These are phyloP conservation scores for Remorina albescens DNA, from an alignment of 2,797 vertebrate genomes.

Conservation along the genomic window DNA sequence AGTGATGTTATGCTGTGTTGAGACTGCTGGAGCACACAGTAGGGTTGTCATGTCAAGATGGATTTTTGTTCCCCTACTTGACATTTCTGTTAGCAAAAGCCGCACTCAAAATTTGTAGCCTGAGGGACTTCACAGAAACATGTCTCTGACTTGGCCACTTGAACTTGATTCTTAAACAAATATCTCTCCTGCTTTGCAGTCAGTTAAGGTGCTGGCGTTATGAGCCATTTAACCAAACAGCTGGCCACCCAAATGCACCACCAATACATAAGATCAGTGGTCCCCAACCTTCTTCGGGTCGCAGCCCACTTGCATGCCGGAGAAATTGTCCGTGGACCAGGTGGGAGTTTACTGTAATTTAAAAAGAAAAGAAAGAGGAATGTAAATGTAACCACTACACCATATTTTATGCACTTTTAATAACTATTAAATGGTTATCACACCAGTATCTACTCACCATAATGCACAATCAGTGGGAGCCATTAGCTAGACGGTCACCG, in stretches of 20 bases:
- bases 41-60: slow-evolving; percentile 62
- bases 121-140: slow-evolving; percentile 38
- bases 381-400: too few relatives aligned
- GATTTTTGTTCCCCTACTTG: slow-evolving; percentile 44
- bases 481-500: too few relatives aligned
- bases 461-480: too few relatives aligned
- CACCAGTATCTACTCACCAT: too few relatives aligned
- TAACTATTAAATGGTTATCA: too few relatives aligned
- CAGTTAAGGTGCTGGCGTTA: not conserved
- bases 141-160: slow-evolving; percentile 10
- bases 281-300: too few relatives aligned
- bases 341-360: too few relatives aligned
- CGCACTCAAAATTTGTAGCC: slow-evolving; percentile 48
- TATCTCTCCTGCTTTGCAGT: not conserved
- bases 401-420: too few relatives aligned
- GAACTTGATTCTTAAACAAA: slow-evolving; percentile 4
- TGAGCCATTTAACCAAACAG: slow-evolving; percentile 8
- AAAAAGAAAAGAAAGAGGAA: too few relatives aligned
- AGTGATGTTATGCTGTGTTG: slow-evolving; percentile 75
- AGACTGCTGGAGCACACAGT: slow-evolving; percentile 56
- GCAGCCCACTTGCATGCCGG: too few relatives aligned
- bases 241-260: slow-evolving; percentile 13
- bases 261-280: too few relatives aligned
- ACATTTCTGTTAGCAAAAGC: slow-evolving; percentile 70
- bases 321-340: too few relatives aligned